Evolutionary conservation across 2,888 invertebrate genomes (phyloP).

Genomic region (Mamestra brassicae): DNA sequence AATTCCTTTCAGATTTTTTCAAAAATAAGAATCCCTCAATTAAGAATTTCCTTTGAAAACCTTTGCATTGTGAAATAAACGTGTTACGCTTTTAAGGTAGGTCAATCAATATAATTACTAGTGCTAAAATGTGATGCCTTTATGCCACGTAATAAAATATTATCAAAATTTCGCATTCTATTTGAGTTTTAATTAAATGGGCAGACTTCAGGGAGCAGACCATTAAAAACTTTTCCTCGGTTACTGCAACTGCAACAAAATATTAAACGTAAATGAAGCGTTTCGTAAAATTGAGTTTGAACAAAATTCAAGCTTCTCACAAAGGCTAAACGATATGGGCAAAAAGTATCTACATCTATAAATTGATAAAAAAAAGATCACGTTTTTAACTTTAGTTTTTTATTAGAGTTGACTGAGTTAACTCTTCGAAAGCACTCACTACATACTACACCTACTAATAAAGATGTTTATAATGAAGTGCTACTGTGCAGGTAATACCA

Average conservation of each 20-base stretch:
- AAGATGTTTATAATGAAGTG: background rate
- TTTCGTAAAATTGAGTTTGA: slow-evolving; percentile 7
- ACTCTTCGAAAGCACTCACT: background rate
- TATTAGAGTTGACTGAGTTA: background rate
- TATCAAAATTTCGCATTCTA: background rate
- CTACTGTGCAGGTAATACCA: background rate
- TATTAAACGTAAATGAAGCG: slow-evolving; percentile 19
- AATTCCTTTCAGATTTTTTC: no score
- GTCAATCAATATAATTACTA: background rate
- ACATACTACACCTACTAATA: background rate
- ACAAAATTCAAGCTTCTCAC: slow-evolving; percentile 2
- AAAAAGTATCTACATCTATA: background rate
- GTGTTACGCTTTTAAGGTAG: background rate
- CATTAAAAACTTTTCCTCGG: slow-evolving; percentile 22
- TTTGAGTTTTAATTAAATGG: slow-evolving; percentile 35
- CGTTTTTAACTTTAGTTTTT: background rate
- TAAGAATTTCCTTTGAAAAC: background rate
- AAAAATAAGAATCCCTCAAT: background rate
- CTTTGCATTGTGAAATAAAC: background rate
- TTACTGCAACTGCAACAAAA: slow-evolving; percentile 14
- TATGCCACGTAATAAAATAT: background rate
- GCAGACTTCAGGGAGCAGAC: background rate
- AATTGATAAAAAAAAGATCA: background rate
- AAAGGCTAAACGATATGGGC: background rate
- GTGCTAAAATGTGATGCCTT: background rate